Evolutionary conservation across 2,113 vertebrate species (phyloP), one percentile per base, ranked within the genome.

Genomic region (Vimba vimba): DNA sequence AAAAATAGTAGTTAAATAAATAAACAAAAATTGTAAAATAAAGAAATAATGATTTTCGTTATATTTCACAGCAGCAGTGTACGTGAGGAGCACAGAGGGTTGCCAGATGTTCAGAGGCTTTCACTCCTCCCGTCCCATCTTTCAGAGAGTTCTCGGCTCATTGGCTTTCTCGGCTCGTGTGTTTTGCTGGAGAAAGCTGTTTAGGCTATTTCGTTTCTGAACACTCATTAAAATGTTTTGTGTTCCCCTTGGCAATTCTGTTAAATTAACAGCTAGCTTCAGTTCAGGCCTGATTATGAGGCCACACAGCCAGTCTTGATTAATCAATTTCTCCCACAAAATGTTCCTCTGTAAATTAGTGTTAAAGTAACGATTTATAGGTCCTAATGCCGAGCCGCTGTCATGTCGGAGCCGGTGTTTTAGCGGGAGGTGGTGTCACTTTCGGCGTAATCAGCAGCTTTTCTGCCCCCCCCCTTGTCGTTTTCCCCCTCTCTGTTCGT

Each of bases 391-490:
- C 77, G 91, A 93, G 93, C 91, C 94, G 94, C 95, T 95, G 96
- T 97, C 94, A 93, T 92, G 95, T 96, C 93, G 88, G 88, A 94
- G 93, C 93, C 86, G 91, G 90, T 96, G 93, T 95, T 95, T 94
- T 95, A 96, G 93, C 92, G 94, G 94, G 94, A 94, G 89, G 89
- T 92, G 93, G 92, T 94, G 93, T 92, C 89, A 81, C 89, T 95
- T 97, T 96, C 93, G 85, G 94, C 95, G 80, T 93, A 94, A 93
- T 97, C 96, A 96, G 97, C 97, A 97, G 93, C 91, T 94, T 94
- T 36, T 91, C 89, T 91, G 91, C 88, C 88, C 90, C 90, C 92
- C 92, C 92, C 92, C 87, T 79, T 39, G 90, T 94, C 93, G 93
- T 87, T 94, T 84, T 73, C 95, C 95, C 95, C 93, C 93, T 91